Percentiles rank a stretch among this genome's conserved stretches.
Evolutionary conservation across 2,888 invertebrate species (phyloP).

Genomic region (Nysson spinosus): DNA sequence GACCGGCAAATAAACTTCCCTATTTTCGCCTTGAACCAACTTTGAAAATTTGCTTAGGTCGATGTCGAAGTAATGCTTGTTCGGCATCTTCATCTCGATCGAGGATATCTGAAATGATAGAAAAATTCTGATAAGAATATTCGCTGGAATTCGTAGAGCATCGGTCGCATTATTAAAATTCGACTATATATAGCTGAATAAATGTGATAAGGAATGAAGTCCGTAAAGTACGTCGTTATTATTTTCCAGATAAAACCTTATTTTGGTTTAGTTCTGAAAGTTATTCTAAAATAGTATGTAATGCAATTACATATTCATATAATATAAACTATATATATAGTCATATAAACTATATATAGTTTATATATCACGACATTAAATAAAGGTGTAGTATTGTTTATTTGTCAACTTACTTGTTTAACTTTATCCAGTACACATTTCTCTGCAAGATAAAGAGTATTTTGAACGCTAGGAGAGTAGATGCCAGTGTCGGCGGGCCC

Average conservation of each 20-base stretch:
- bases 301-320: no score
- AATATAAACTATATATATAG: no score
- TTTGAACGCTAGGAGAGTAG: conserved; percentile 88
- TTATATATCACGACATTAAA: neutral
- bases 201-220: no score
- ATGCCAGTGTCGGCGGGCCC: conserved; percentile 86
- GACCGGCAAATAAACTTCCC: conserved; percentile 86
- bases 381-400: neutral
- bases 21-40: conserved; percentile 81
- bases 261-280: no score
- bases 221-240: no score
- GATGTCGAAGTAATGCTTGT: conserved; percentile 88
- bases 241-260: no score
- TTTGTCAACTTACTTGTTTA: conserved; percentile 81
- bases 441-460: conserved; percentile 86
- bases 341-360: no score
- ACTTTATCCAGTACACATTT: conserved; percentile 84
- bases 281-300: no score
- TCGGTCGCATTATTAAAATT: no score
- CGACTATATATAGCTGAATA: no score
- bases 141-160: no score
- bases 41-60: conserved; percentile 86
- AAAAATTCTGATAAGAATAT: no score
- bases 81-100: conserved; percentile 88
- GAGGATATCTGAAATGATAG: conserved; percentile 80